Percentiles rank a stretch among this genome's conserved stretches.
Evolutionary conservation across 2,113 vertebrate species (phyloP).

Genomic region (Podilymbus podiceps): DNA sequence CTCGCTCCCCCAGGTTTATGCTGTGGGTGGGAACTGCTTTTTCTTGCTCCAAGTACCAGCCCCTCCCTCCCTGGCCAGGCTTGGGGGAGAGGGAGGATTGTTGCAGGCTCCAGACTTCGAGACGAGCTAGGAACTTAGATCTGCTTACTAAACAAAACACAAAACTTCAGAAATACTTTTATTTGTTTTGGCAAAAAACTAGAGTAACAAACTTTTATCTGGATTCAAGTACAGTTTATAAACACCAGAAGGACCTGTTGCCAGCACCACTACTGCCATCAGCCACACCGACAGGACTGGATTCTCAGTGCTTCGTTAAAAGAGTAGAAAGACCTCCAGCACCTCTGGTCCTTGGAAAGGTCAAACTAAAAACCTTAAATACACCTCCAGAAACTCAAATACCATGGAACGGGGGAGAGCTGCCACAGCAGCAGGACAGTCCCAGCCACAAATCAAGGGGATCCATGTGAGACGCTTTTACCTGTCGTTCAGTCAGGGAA

Average conservation of each 20-base stretch:
- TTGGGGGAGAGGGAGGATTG: background rate
- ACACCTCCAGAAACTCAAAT: background rate
- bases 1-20: no score
- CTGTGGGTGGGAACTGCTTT: background rate
- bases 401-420: background rate
- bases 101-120: background rate
- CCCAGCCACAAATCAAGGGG: background rate
- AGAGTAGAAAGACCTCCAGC: background rate
- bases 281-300: background rate
- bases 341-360: background rate
- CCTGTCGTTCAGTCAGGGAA: background rate
- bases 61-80: background rate
- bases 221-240: conserved; percentile 59
- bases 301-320: conserved; percentile 3
- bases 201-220: conserved; percentile 58
- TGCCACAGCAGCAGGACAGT: background rate
- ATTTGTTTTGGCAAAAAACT: conserved; percentile 73
- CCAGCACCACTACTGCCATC: conserved; percentile 33
- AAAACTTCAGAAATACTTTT: conserved; percentile 69
- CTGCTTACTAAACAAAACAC: no score
- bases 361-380: background rate
- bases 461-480: background rate
- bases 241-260: conserved; percentile 37
- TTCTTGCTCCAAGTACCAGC: background rate
- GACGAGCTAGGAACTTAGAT: background rate